Percentiles rank a stretch among this genome's conserved stretches.
These are phyloP conservation scores for Ophion slaviceki DNA, from an alignment of 2,888 invertebrate species.

Conservation along the genomic window DNA sequence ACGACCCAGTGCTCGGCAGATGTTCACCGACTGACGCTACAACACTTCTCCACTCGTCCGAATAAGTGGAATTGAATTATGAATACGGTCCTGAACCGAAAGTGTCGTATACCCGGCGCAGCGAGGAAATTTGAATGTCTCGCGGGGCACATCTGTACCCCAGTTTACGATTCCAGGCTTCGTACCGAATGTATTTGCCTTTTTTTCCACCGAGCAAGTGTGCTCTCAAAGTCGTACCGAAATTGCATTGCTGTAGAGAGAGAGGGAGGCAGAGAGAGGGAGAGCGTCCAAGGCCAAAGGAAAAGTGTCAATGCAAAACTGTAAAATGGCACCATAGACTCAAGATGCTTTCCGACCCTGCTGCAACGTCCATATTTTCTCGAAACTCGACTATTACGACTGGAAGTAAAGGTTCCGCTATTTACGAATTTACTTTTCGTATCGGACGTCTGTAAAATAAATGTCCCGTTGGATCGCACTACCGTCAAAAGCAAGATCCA, in stretches of 20 bases:
- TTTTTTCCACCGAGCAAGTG: not conserved
- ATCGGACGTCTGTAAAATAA: not conserved
- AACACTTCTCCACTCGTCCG: not conserved
- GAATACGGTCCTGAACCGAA: not conserved
- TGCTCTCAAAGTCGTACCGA: not conserved
- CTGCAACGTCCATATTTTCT: not conserved
- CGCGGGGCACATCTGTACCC: not conserved
- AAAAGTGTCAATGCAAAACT: no score
- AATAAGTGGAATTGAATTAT: conserved; percentile 1
- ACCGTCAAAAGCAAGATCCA: no score
- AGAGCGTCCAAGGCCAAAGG: no score
- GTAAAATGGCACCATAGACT: no score
- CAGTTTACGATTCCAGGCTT: not conserved
- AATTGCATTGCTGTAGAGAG: not conserved
- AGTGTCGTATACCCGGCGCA: not conserved
- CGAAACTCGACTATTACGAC: not conserved
- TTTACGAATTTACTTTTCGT: not conserved
- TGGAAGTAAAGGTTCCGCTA: not conserved
- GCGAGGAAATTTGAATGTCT: not conserved
- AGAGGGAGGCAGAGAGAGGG: no score
- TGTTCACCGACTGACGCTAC: not conserved
- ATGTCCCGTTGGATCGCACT: no score
- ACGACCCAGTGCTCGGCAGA: not conserved
- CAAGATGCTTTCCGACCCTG: no score
- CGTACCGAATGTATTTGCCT: not conserved